phyloP scores from a whole-genome alignment of 2,888 invertebrate species.

The Tribolium freemani region DNA sequence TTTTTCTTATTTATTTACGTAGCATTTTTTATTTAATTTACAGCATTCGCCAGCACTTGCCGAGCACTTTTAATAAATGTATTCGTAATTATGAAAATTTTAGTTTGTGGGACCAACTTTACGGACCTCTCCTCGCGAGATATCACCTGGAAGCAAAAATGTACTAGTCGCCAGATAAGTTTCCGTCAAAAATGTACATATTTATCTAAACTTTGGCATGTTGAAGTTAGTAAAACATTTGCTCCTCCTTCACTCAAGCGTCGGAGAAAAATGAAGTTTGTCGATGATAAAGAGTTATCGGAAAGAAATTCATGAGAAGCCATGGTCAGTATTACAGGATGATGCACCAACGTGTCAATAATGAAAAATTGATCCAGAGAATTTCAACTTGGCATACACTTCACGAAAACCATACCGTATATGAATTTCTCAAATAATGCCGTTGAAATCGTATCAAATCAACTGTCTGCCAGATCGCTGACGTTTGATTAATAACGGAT shows the following conservation, averaged over 20 bases:
- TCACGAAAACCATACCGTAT: neutral
- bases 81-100: too few relatives aligned
- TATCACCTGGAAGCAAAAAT: neutral
- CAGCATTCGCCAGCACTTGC: too few relatives aligned
- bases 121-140: neutral
- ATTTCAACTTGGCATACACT: constrained; percentile 6
- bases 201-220: neutral
- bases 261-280: constrained; percentile 8
- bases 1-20: too few relatives aligned
- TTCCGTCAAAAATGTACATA: neutral
- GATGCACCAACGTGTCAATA: constrained; percentile 26
- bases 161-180: neutral
- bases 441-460: constrained; percentile 9
- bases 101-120: too few relatives aligned
- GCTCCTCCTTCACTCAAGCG: neutral
- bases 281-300: constrained; percentile 13
- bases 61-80: too few relatives aligned
- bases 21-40: too few relatives aligned
- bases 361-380: constrained; percentile 23
- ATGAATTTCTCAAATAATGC: constrained; percentile 5
- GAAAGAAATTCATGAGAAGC: constrained; percentile 19
- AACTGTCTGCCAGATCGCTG: constrained; percentile 2
- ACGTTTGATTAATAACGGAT: constrained; percentile 10
- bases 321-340: constrained; percentile 19
- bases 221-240: neutral